phyloP scores from a whole-genome alignment of 92 coral and sea anemone species.

The Pocillopora grandis region DNA sequence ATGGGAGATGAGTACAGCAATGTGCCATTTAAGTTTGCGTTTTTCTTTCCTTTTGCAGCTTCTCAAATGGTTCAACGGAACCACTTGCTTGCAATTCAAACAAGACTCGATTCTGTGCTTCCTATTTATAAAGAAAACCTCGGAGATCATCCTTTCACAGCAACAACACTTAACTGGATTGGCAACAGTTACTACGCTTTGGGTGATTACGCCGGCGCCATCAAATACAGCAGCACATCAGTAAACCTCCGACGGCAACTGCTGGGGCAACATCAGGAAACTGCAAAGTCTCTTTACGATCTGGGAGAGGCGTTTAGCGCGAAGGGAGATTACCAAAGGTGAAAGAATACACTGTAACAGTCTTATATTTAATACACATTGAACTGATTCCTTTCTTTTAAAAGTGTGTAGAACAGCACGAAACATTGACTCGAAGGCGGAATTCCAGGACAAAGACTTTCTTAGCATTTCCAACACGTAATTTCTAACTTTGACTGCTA shows the following conservation, averaged over 20 bases:
- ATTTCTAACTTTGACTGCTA: too few species aligned
- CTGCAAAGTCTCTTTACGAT: conserved; percentile 36
- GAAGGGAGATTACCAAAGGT: conserved; percentile 9
- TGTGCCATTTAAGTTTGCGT: too few species aligned
- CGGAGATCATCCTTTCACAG: conserved; percentile 35
- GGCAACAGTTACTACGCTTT: conserved; percentile 33
- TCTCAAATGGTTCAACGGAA: neutral
- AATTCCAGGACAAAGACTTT: too few species aligned
- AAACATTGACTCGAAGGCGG: too few species aligned
- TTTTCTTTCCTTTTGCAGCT: neutral
- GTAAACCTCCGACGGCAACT: neutral
- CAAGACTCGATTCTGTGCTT: neutral
- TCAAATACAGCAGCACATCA: conserved; percentile 15
- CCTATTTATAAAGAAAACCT: conserved; percentile 13
- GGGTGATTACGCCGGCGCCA: conserved; percentile 38
- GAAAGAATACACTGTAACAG: neutral
- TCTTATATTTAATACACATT: too few species aligned
- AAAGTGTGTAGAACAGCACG: too few species aligned
- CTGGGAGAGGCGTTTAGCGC: conserved; percentile 22
- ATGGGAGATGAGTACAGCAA: too few species aligned
- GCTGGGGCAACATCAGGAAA: conserved; percentile 22
- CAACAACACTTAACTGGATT: conserved; percentile 42
- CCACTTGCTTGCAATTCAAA: conserved; percentile 13
- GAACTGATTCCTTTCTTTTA: too few species aligned
- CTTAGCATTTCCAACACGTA: too few species aligned